Conservation (phyloP, 2,888 invertebrate genomes). For the Oscheius onirici region DNA sequence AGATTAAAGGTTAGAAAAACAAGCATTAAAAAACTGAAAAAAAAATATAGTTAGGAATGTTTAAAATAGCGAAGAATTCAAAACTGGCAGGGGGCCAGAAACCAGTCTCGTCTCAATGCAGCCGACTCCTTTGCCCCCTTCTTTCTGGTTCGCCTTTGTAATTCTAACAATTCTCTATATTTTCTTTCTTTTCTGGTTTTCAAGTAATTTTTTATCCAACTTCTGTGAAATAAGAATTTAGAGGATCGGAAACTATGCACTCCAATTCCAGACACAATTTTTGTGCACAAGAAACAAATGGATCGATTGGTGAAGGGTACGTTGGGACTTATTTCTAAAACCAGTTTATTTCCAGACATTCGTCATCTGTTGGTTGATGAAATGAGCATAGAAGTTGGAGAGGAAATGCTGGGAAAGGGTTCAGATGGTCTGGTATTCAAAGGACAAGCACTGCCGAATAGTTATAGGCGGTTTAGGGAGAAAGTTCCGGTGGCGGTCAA, state of each 20-base stretch:
- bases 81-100: too few species aligned
- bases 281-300: neutral
- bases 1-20: too few species aligned
- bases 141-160: conserved; percentile 13
- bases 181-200: conserved; percentile 15
- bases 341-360: neutral
- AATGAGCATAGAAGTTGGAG: conserved; percentile 67
- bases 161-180: conserved; percentile 9
- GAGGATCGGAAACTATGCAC: neutral
- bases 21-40: too few species aligned
- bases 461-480: conserved; percentile 65
- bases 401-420: conserved; percentile 68
- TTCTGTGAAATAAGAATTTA: neutral
- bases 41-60: too few species aligned
- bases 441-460: conserved; percentile 65
- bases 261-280: conserved; percentile 7
- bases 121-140: conserved; percentile 17
- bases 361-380: conserved; percentile 64
- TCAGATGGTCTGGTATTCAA: conserved; percentile 68
- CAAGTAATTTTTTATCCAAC: conserved; percentile 4
- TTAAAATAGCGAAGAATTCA: too few species aligned
- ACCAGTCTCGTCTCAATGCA: neutral
- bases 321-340: neutral
- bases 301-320: conserved; percentile 1
- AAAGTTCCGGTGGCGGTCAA: conserved; percentile 68